phyloP scores from a whole-genome alignment of 2,113 vertebrate species.

The Acrocephalus kingi region DNA sequence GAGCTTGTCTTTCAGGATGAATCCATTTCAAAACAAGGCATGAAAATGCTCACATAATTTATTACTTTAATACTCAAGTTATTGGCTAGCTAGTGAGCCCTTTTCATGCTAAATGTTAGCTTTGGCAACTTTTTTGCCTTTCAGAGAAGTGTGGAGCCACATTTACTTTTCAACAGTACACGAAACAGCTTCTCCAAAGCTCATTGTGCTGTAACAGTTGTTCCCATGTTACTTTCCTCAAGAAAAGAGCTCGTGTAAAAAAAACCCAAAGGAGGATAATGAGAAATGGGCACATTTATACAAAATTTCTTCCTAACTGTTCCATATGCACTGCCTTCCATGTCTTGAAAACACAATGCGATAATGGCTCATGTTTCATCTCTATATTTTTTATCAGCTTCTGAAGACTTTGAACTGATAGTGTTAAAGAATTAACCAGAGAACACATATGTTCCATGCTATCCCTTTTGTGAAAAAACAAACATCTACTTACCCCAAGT shows the following conservation, averaged over 20 bases:
- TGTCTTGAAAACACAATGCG: not conserved
- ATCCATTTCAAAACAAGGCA: constrained; percentile 21
- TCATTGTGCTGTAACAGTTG: not conserved
- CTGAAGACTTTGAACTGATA: not conserved
- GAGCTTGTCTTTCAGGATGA: not conserved
- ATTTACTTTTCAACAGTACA: not conserved
- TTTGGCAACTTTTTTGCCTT: not conserved
- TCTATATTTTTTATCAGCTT: not conserved
- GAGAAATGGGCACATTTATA: not conserved
- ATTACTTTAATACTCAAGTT: constrained; percentile 14
- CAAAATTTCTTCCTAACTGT: not conserved
- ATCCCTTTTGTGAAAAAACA: not conserved
- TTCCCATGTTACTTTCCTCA: not conserved
- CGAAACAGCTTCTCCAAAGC: not conserved
- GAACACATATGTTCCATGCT: not conserved
- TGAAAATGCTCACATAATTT: constrained; percentile 36
- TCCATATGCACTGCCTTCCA: not conserved
- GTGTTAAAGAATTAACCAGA: not conserved
- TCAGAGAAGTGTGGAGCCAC: not conserved
- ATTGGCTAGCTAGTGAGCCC: not conserved
- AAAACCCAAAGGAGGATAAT: not conserved
- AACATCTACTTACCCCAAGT: constrained; percentile 77
- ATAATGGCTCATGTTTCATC: not conserved
- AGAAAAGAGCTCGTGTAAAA: not conserved
- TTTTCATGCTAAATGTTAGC: not conserved